Base-by-base conservation (phyloP, 2,888 invertebrate species). In the Phortica okadai region DNA sequence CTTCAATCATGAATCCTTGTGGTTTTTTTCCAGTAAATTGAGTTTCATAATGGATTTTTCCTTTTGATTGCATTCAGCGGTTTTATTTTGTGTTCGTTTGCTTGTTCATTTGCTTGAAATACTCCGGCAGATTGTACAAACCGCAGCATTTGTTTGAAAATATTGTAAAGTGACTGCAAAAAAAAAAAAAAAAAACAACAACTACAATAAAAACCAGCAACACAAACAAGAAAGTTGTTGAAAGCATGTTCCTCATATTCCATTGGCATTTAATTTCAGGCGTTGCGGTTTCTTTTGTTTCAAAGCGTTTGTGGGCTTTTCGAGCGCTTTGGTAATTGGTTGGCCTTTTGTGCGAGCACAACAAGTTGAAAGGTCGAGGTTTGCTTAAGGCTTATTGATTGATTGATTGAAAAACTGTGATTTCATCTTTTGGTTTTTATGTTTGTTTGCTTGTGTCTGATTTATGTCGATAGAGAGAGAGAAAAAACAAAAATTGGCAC, bases 11-110 rank as follows among this genome's bases (percentile, higher is more conserved):
- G 25, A 72, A 72, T 72, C 54, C 16, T 72, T 72, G 70, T n/a
- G 70, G 70, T 72, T 56, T 72, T 66, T 59, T 72, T 72, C 70
- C 70, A 56, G 70, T 72, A 72, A 72, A 72, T 72, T 72, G 70
- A 72, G 54, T 72, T 54, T 25, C 56, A 72, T 72, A 72, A 72
- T 72, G 70, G 70, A 72, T 72, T 72, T 33, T 72, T 72, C 70
- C 54, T 72, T 54, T 72, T 72, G 70, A 72, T 72, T 72, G 70
- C 70, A 72, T 72, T 72, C 33, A 21, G 54, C 33, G 70, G 70
- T 72, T 72, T 54, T n/a, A 41, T 67, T 69, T 69, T 16, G 21
- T 56, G 62, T 62, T 21, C 62, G 62, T 16, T 59, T 59, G 59
- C 16, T 7, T 10, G 21, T 59, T 59, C 21, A 59, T 59, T n/a